Evolutionary conservation across 2,888 invertebrate species (phyloP).

Genomic region (Heliconius sara): DNA sequence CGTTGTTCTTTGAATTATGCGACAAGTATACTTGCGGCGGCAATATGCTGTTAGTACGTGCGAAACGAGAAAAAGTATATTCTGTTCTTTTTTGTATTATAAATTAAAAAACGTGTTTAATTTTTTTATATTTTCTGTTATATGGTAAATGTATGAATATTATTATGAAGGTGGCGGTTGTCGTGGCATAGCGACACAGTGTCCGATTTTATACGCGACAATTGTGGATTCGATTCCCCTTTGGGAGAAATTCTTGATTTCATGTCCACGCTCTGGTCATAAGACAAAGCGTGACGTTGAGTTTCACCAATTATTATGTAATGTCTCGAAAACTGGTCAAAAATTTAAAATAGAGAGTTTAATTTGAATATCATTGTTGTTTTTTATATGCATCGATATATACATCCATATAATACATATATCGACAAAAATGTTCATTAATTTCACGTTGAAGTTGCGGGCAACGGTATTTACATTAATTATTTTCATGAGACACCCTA

Average conservation of each 20-base stretch:
- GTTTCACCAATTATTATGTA: too few relatives aligned
- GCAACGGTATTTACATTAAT: neutral
- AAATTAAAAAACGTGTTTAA: neutral
- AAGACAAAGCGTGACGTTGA: neutral
- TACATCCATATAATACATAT: too few relatives aligned
- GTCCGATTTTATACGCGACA: neutral
- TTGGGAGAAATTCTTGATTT: neutral
- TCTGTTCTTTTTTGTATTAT: neutral
- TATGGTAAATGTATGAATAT: neutral
- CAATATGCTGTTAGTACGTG: slow-evolving; percentile 31
- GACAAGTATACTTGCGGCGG: slow-evolving; percentile 34
- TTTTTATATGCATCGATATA: too few relatives aligned
- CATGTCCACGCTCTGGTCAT: neutral
- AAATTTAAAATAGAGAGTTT: too few relatives aligned
- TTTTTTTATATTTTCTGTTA: neutral
- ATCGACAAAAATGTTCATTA: too few relatives aligned
- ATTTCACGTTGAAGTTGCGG: too few relatives aligned
- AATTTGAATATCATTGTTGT: too few relatives aligned
- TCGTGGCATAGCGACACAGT: neutral
- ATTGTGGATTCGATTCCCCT: neutral
- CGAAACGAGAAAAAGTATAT: neutral
- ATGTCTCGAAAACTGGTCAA: too few relatives aligned
- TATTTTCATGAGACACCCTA: neutral
- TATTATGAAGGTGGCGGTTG: neutral
- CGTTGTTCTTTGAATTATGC: slow-evolving; percentile 42